These are phyloP conservation scores for Spermophilus dauricus DNA, from an alignment of 2,113 vertebrate species.

Conservation along the genomic window DNA sequence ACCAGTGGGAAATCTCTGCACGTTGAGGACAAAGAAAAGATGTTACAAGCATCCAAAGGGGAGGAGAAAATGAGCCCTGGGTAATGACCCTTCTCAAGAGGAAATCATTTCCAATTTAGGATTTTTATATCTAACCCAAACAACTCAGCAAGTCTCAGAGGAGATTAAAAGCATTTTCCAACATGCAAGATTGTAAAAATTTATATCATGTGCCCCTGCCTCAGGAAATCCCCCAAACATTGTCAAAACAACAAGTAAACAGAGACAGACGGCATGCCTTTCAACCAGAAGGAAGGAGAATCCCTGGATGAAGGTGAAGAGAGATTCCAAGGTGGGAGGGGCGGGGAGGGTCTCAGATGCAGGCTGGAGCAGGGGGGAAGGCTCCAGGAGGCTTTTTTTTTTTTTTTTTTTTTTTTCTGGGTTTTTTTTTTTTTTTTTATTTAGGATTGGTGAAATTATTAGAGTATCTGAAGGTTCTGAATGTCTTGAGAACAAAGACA, in stretches of 20 bases:
- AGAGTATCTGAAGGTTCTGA: background rate
- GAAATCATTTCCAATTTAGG: conserved; percentile 15
- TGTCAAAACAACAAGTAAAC: background rate
- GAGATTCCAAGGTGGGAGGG: background rate
- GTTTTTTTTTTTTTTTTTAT: too few species aligned
- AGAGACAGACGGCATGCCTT: background rate
- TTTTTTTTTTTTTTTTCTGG: too few species aligned
- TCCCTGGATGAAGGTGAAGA: background rate
- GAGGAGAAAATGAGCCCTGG: background rate
- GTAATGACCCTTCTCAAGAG: background rate
- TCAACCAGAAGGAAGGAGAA: background rate
- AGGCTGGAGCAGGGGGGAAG: background rate
- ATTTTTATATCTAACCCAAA: conserved; percentile 4
- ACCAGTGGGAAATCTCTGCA: background rate
- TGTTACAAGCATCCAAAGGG: background rate
- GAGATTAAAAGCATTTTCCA: conserved; percentile 1
- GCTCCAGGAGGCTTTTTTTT: background rate
- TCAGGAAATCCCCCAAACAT: conserved; percentile 4
- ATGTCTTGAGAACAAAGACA: background rate
- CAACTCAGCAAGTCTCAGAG: background rate
- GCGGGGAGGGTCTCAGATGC: background rate
- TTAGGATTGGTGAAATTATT: background rate
- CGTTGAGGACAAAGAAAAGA: background rate
- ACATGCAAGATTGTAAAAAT: background rate
- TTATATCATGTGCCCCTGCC: background rate